Evolutionary conservation across 2,888 invertebrate genomes (phyloP).

Genomic region (Xylota segnis): DNA sequence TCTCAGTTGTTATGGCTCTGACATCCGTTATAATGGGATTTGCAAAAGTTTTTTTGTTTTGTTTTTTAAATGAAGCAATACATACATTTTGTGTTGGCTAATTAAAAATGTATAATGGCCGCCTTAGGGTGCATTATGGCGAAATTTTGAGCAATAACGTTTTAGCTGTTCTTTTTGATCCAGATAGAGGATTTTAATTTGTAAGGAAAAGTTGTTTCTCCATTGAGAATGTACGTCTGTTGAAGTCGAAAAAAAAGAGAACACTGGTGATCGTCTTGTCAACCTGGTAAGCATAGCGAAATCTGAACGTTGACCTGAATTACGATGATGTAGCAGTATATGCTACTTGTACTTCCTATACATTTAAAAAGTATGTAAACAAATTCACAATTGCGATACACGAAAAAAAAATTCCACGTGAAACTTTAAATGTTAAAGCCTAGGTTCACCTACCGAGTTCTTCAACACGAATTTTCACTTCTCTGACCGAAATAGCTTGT

Average conservation of each 20-base stretch:
- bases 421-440: no score
- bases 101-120: constrained; percentile 38
- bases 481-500: no score
- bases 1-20: constrained; percentile 22
- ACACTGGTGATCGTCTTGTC: no score
- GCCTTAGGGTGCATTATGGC: constrained; percentile 29
- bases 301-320: no score
- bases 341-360: no score
- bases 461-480: no score
- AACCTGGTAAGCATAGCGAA: no score
- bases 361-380: no score
- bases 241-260: neutral
- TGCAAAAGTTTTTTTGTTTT: neutral
- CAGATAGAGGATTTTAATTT: neutral
- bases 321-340: no score
- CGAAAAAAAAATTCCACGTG: no score
- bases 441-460: no score
- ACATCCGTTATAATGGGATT: constrained; percentile 58
- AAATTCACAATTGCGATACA: no score
- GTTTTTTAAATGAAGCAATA: constrained; percentile 2
- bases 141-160: constrained; percentile 9
- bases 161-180: neutral
- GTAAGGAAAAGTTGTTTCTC: neutral
- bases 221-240: neutral
- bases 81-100: constrained; percentile 32